Conservation (phyloP, 1,140 invertebrate species). For the Meloidogyne floridensis region DNA sequence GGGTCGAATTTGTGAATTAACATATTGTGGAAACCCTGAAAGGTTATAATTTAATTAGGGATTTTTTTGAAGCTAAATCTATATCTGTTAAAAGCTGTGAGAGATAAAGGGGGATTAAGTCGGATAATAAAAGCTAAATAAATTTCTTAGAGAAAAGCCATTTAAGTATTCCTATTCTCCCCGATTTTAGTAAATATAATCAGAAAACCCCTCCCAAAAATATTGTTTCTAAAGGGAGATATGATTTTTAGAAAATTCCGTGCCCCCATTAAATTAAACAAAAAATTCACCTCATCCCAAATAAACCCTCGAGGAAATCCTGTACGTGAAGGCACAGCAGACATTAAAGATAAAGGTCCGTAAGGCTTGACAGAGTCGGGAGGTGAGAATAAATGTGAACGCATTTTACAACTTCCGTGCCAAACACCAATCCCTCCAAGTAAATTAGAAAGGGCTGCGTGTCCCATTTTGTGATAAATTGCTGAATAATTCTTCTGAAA, state of each 20-base stretch:
- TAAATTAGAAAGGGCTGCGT: slow-evolving; percentile 82
- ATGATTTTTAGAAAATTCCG: too few relatives aligned
- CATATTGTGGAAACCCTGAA: slow-evolving; percentile 85
- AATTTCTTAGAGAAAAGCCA: too few relatives aligned
- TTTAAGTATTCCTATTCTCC: too few relatives aligned
- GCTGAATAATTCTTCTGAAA: slow-evolving; percentile 16
- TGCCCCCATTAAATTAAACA: background rate
- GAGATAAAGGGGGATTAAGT: too few relatives aligned
- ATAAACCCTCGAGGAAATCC: slow-evolving; percentile 97
- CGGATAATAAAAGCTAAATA: too few relatives aligned
- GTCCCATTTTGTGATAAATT: slow-evolving; percentile 16
- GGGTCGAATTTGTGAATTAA: slow-evolving; percentile 85
- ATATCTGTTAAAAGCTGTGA: too few relatives aligned
- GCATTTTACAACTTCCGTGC: slow-evolving; percentile 34
- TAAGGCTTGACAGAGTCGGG: slow-evolving; percentile 70
- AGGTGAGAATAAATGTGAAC: slow-evolving; percentile 73
- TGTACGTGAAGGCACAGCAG: slow-evolving; percentile 89
- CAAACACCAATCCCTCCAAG: slow-evolving; percentile 80
- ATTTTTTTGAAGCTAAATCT: too few relatives aligned
- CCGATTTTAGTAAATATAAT: too few relatives aligned
- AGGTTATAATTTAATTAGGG: background rate
- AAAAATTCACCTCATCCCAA: slow-evolving; percentile 83
- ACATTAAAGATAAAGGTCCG: slow-evolving; percentile 87
- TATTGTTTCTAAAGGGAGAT: too few relatives aligned
- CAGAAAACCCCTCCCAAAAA: too few relatives aligned